Conservation (phyloP, 2,113 vertebrate genomes). For the Cyanoderma ruficeps region DNA sequence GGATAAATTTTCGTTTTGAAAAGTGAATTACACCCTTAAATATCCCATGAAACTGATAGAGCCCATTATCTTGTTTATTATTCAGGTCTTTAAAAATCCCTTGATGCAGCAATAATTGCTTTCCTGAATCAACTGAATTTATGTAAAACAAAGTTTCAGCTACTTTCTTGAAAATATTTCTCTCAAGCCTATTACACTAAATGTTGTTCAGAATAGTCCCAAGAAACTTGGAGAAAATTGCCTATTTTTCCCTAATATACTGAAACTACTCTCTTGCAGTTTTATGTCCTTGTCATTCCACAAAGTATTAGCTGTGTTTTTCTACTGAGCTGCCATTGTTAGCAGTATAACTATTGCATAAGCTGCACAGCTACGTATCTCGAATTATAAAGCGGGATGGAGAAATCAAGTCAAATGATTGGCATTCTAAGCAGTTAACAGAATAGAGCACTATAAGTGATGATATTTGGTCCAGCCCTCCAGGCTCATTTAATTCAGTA, state of each 20-base stretch:
- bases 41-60: constrained; percentile 1
- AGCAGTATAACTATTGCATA: not conserved
- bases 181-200: not conserved
- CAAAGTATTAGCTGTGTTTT: not conserved
- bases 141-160: constrained; percentile 21
- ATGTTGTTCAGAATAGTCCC: not conserved
- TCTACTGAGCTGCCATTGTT: not conserved
- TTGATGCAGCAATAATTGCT: constrained; percentile 25
- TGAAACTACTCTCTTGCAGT: not conserved
- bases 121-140: constrained; percentile 12
- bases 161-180: constrained; percentile 34
- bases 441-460: not conserved
- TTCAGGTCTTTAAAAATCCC: constrained; percentile 45
- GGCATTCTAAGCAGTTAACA: not conserved
- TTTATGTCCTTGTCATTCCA: constrained; percentile 26
- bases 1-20: constrained; percentile 1
- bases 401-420: not conserved
- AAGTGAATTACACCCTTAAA: constrained; percentile 20
- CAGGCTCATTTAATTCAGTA: not conserved
- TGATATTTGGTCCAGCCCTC: not conserved
- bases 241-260: not conserved
- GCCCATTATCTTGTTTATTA: constrained; percentile 40
- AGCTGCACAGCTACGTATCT: not conserved
- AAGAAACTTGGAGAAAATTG: constrained; percentile 22
- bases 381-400: not conserved